Base-by-base conservation (phyloP, 2,797 vertebrate species). In the Helostoma temminkii region DNA sequence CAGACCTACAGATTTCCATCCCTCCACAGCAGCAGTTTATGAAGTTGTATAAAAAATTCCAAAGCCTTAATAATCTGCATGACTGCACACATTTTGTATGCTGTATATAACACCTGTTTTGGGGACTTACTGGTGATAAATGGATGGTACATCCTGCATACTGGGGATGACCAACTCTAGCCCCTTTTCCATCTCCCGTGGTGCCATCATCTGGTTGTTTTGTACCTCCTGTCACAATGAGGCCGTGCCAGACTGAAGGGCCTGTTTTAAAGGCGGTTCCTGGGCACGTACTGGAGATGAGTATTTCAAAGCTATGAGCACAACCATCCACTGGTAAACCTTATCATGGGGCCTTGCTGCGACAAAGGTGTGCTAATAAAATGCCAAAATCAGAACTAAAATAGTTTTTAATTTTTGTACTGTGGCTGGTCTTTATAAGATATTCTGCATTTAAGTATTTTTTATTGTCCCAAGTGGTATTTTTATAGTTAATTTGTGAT, bases 171-270 rank as follows among this genome's bases (percentile, higher is more conserved):
- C 56, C 66, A 68, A 19, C 71, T 74, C 74, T 67, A 64, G 72
- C 71, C 65, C 70, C 73, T 65, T 72, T 81, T 49, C 73, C 71
- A 71, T 66, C 73, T 80, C 89, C 84, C 52, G 57, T 41, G 53
- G 88, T 68, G 82, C 68, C 69, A 81, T 92, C 89, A 86, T 87
- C 88, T 91, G 89, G 74, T 82, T 77, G 62, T 78, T 81, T 74
- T 42, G 75, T 53, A 78, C 84, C 86, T 87, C 82, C 89, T 87
- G 83, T 81, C 71, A 66, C 81, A 66, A 65, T 21, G 52, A 77
- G 72, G 61, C 71, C 3, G 5, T 83, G 86, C 86, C 90, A 91
- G 80, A 54, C 54, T 69, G 53, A 49, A 64, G 58, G 60, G 59
- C 30, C 53, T 58, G 34, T 66, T 74, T 71, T 64, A 76, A 22